Evolutionary conservation across 2,888 invertebrate species (phyloP), one percentile per base, ranked within the genome.

Genomic region (Odontocolon sp.): DNA sequence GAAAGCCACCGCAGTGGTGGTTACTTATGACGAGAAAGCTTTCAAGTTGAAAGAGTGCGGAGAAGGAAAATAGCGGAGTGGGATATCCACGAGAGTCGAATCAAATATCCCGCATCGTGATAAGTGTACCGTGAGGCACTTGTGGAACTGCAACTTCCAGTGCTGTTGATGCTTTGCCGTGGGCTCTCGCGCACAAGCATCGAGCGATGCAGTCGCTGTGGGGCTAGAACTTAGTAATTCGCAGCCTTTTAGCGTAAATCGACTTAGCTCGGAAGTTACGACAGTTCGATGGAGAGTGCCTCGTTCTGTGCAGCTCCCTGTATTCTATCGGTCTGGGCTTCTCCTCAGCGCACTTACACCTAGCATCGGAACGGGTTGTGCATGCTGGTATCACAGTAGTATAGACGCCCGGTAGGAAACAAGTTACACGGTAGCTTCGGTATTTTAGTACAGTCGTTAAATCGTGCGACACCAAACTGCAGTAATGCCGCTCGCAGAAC

Each of bases 391-490:
- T 38, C 52, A 40, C 45, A 68, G 64, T 42, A 11, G 67, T 18
- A 36, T 40, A 21, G 31, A 47, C 71, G 56, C 56, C 54, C 72
- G 66, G 71, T 70, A 36, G 66, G 77, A 77, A 77, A 69, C 79
- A 68, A 75, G 74, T 74, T 79, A 79, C 79, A 79, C 79, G 74
- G 79, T 77, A 79, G 79, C 79, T 75, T 79, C 75, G 74, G 61
- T 77, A 79, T 77, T 79, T 79, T 79, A 79, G 57, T 74, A 77
- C 71, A 64, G 70, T 79, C 79, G 77, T 79, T 79, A 79, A 79
- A 74, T 77, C 74, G 71, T 47, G 71, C 70, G 74, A 79, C 79
- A 79, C 71, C 71, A 71, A 77, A 72, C 59, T 52, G 63, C 63
- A 61, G 61, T 52, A 67, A 66, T 59, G 56, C 47, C 16, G 54